Evolutionary conservation across 2,113 vertebrate species (phyloP), one percentile per base, ranked within the genome.

Genomic region (Sinosuthora webbiana): DNA sequence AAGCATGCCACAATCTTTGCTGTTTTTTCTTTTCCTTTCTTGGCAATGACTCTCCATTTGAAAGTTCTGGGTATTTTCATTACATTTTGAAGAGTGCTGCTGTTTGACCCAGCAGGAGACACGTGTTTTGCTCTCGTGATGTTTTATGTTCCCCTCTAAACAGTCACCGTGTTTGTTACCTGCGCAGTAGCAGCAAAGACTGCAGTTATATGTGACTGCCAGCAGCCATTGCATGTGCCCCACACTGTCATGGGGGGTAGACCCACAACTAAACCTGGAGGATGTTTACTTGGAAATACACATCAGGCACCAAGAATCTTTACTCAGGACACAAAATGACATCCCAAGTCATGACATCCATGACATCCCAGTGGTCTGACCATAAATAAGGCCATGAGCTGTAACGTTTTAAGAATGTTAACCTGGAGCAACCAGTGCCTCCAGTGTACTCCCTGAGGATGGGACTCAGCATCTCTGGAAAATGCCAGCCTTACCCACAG

Each of bases 131-230:
- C 44, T 50, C 17, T 49, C 44, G 4, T 25, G 27, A 7, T 64
- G 7, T 13, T 63, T 53, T 23, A 35, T 2, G 0, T 28, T 71
- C 7, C 20, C 9, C 23, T 71, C 53, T 37, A 28, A 91, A 69
- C 16, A 62, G 42, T 16, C 3, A 0, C 10, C 0, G 0, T 33
- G 27, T 23, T 68, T 24, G 7, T 55, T 55, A 33, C 13, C 53
- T 52, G 21, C 30, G 14, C 2, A 6, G 44, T 24, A 45, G 42
- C 52, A 80, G 62, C 16, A 81, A 73, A 20, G 7, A 15, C 3
- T 6, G 3, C 42, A 50, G 35, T 42, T 56, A 6, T 8, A 2
- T 11, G 15, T 39, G n/a, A 45, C n/a, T 84, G 59, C 41, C 41
- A 74, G n/a, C 82, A 65, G 59, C 59, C 39, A 33, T 9, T 62